A percentile compares a stretch with the other conserved stretches of the same genome.
phyloP scores from a whole-genome alignment of 2,113 vertebrate species.

The Axis porcinus region DNA sequence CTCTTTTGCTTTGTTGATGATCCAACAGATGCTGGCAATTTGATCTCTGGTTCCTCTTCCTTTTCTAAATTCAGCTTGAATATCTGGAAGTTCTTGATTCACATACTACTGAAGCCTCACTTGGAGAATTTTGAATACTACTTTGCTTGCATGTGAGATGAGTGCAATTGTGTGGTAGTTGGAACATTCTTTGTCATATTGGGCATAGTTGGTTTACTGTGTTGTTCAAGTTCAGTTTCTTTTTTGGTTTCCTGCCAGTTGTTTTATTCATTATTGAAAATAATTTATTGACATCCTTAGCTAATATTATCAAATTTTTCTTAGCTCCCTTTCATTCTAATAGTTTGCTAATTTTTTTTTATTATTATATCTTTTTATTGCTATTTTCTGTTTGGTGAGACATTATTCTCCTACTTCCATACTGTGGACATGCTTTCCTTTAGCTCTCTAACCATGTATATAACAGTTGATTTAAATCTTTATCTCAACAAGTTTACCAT shows the following conservation, averaged over 20 bases:
- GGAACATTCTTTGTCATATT: background rate
- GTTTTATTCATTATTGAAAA: background rate
- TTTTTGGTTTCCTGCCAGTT: background rate
- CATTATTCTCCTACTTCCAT: background rate
- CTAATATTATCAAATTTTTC: background rate
- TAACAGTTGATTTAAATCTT: background rate
- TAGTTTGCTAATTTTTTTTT: background rate
- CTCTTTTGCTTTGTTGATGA: background rate
- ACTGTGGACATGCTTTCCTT: background rate
- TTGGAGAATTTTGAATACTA: background rate
- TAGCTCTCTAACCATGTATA: background rate
- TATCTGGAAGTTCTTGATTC: background rate
- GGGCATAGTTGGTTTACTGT: background rate
- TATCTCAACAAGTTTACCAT: background rate
- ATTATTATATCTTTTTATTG: background rate
- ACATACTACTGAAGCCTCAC: background rate
- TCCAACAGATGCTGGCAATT: background rate
- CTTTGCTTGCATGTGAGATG: background rate
- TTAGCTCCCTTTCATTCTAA: background rate
- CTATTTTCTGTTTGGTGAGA: background rate
- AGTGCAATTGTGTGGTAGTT: background rate
- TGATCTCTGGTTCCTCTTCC: background rate
- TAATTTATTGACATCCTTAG: background rate
- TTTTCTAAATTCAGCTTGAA: background rate
- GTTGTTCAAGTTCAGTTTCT: background rate